Percentiles rank a stretch among this genome's conserved stretches.
phyloP scores from a whole-genome alignment of 1,140 invertebrate species.

The Penaeus vannamei region DNA sequence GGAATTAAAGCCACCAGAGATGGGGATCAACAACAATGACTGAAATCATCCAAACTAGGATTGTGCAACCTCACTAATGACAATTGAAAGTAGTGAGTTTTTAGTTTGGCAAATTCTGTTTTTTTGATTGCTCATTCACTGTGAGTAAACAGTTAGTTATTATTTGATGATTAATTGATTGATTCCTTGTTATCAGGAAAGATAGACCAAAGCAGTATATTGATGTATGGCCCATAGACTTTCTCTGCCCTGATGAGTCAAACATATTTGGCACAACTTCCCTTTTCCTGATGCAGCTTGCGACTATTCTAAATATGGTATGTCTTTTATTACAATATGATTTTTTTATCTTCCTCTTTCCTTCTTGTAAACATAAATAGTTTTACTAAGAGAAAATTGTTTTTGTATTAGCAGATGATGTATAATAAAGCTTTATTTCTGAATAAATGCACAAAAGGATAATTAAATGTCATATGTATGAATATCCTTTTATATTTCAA shows the following conservation, averaged over 20 bases:
- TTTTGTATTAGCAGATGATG: no score
- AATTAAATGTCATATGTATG: not conserved
- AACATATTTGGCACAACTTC: conserved; percentile 86
- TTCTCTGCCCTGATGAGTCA: conserved; percentile 84
- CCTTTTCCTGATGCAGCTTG: conserved; percentile 96
- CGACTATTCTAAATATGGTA: conserved; percentile 96
- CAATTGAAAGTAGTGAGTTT: no score
- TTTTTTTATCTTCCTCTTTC: no score
- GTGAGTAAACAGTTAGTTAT: not conserved
- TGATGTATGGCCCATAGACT: conserved; percentile 97
- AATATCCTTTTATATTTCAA: not conserved
- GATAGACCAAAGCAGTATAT: conserved; percentile 81
- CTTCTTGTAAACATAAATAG: no score
- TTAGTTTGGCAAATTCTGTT: no score
- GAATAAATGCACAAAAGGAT: not conserved
- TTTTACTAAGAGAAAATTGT: no score
- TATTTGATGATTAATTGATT: not conserved
- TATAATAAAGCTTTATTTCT: not conserved
- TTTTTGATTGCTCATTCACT: not conserved
- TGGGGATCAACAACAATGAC: no score
- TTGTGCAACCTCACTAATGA: no score
- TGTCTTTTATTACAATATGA: conserved; percentile 8
- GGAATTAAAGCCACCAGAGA: no score
- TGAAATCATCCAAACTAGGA: no score
- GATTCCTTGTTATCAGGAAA: conserved; percentile 68